phyloP scores from a whole-genome alignment of 1,140 invertebrate genomes.

The Samia ricini region DNA sequence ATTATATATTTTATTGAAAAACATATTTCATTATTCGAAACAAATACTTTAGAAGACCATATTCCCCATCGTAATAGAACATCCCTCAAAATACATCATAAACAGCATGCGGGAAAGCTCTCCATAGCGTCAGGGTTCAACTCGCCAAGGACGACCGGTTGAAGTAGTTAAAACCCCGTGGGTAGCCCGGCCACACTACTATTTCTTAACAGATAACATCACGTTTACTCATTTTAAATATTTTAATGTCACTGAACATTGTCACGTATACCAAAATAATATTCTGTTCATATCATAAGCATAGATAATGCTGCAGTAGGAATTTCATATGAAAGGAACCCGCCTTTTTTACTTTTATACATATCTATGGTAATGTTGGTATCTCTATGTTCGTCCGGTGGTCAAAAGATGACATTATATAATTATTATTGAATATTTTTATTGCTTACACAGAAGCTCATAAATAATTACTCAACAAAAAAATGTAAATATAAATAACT shows the following conservation, averaged over 20 bases:
- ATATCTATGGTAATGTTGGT: too few species aligned
- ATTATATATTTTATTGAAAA: too few species aligned
- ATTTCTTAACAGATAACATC: conserved; percentile 34
- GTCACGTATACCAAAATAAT: conserved; percentile 26
- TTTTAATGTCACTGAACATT: conserved; percentile 20
- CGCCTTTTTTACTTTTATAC: too few species aligned
- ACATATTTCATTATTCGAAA: neutral
- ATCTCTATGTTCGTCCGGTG: too few species aligned
- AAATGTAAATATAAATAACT: too few species aligned
- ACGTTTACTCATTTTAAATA: conserved; percentile 24
- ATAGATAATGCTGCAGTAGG: too few species aligned
- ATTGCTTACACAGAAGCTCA: too few species aligned
- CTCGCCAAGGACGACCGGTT: conserved; percentile 47
- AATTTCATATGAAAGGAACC: too few species aligned
- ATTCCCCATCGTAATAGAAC: conserved; percentile 14
- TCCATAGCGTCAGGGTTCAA: conserved; percentile 32
- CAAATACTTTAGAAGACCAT: conserved; percentile 4
- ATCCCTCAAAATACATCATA: conserved; percentile 12
- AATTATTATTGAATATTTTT: too few species aligned
- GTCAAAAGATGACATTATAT: too few species aligned
- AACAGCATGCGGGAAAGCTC: conserved; percentile 29
- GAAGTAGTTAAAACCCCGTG: conserved; percentile 20
- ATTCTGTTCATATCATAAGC: conserved; percentile 18
- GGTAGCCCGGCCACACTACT: conserved; percentile 27
- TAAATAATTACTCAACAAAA: too few species aligned